phyloP scores from a whole-genome alignment of 2,888 invertebrate genomes.

The Oasisia sp. region DNA sequence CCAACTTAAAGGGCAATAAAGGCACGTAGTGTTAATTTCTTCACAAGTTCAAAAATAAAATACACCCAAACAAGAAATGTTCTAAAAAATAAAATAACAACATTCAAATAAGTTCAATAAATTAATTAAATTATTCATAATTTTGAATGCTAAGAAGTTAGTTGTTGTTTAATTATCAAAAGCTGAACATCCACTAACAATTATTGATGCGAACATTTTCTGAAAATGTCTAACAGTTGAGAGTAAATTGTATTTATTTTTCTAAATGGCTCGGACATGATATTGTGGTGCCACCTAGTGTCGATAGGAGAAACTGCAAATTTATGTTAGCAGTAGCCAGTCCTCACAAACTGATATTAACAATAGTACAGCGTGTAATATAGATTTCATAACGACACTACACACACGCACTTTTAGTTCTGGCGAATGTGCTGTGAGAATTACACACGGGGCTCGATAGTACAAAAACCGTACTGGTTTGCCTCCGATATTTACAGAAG shows the following conservation, averaged over 20 bases:
- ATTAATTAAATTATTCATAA: too few species aligned
- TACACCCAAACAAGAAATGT: too few species aligned
- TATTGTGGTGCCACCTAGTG: background rate
- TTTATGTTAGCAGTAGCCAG: background rate
- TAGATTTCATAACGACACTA: background rate
- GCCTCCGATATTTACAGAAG: conserved; percentile 19
- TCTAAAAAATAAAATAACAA: too few species aligned
- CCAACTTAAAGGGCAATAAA: too few species aligned
- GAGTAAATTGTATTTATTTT: background rate
- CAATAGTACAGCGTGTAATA: background rate
- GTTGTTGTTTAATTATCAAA: too few species aligned
- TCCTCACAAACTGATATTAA: background rate
- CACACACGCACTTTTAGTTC: background rate
- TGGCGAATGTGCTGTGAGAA: conserved; percentile 18
- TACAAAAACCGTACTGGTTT: conserved; percentile 29
- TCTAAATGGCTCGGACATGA: background rate
- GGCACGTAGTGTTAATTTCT: too few species aligned
- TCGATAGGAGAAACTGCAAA: background rate
- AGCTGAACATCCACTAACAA: too few species aligned
- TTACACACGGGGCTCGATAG: conserved; percentile 8
- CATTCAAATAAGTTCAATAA: too few species aligned
- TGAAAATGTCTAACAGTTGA: background rate
- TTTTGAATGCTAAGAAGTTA: too few species aligned
- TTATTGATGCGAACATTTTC: background rate
- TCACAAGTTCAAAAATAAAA: too few species aligned